Base-by-base conservation (phyloP, 2,888 invertebrate species). In the Gastrophysa polygoni region DNA sequence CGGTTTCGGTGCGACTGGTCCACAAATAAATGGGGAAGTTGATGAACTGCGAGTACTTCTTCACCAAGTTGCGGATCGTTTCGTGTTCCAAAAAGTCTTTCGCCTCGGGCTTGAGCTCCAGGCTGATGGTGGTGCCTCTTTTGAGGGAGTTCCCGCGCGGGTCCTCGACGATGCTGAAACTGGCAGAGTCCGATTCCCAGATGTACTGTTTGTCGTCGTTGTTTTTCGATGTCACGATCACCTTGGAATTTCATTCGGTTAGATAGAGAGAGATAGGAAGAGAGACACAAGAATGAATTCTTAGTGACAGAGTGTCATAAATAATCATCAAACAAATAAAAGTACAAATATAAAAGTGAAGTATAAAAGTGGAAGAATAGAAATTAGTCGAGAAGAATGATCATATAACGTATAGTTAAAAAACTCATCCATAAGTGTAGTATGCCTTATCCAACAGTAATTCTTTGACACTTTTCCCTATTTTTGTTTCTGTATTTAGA, bases 11-110 rank as follows among this genome's bases (percentile, higher is more conserved):
- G 84, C 84, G 80, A 67, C 81, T 79, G 8, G 91, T 88, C 98
- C 98, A 99, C 81, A 99, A 83, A 82, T 92, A 92, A 80, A 99
- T 99, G 64, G 96, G 95, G 88, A 99, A 99, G 83, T 98, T 99
- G 81, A 99, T 99, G 84, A 99, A 99, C 85, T 99, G 98, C 4
- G 97, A 97, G 84, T 99, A 99, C 83, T 98, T 99, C 83, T 92
- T 93, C 66, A 99, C 92, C 63, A 99, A 86, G 73, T 90, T 90
- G 75, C 91, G 91, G 71, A 99, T 87, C 0, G 96, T 96, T 77
- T 94, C 92, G 68, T 92, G 88, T 82, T 99, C 97, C 76, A 98
- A 83, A 86, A 93, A 99, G 84, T 98, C 98, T 70, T 90, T 87
- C 20, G 98, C 97, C 85, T 99, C 99, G 73, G 98, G 95, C 84